phyloP scores from a whole-genome alignment of 2,797 vertebrate species.

The Sciurus vulgaris region DNA sequence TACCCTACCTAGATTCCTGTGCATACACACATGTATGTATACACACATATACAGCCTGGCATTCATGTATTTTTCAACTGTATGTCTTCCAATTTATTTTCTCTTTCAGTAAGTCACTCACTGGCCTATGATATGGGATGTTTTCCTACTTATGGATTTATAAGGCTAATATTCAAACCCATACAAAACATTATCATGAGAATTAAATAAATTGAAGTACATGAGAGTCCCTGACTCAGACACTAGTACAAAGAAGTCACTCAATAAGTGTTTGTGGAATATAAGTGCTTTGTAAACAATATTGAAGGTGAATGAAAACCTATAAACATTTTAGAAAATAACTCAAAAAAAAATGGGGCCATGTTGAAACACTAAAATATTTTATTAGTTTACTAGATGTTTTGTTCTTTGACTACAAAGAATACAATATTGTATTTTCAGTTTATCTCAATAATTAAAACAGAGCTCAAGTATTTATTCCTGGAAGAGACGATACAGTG shows the following conservation, averaged over 20 bases:
- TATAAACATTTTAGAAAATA: neutral
- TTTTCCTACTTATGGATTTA: neutral
- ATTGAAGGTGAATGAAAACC: neutral
- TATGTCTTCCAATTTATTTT: neutral
- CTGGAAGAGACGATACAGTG: neutral
- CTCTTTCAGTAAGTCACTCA: neutral
- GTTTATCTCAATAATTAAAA: neutral
- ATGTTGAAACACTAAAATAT: neutral
- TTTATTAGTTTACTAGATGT: neutral
- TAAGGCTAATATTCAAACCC: neutral
- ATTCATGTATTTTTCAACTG: neutral
- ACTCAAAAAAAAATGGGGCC: neutral
- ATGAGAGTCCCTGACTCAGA: neutral
- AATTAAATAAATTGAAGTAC: neutral
- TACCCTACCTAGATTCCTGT: neutral
- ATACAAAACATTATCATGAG: neutral
- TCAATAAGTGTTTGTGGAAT: neutral
- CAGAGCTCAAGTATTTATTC: neutral
- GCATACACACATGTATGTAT: neutral
- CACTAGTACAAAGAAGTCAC: neutral
- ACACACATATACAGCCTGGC: neutral
- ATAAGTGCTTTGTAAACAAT: neutral
- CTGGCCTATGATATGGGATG: neutral
- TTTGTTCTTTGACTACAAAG: neutral
- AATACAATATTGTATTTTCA: neutral